Evolutionary conservation across 2,888 invertebrate genomes (phyloP).

Genomic region (Sphaerophoria taeniata): DNA sequence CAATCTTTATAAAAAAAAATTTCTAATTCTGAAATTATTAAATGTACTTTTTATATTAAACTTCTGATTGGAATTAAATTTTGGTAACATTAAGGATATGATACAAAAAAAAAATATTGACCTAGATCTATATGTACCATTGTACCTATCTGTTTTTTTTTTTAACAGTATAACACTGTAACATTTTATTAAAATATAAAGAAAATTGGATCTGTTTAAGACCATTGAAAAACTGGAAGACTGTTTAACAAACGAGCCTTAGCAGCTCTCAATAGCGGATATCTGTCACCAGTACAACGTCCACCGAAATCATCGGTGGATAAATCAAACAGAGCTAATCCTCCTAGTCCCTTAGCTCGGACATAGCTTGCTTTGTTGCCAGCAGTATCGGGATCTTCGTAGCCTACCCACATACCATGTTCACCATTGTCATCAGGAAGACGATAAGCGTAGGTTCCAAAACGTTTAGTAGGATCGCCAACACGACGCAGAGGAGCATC

Average conservation of each 20-base stretch:
- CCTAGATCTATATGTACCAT: too few species aligned
- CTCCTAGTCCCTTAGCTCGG: conserved; percentile 89
- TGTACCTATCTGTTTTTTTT: too few species aligned
- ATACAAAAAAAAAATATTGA: too few species aligned
- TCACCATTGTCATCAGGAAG: conserved; percentile 87
- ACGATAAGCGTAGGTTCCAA: conserved; percentile 91
- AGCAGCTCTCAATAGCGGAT: conserved; percentile 89
- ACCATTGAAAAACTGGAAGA: neutral
- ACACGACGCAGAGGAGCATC: conserved; percentile 88
- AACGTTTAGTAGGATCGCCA: conserved; percentile 91
- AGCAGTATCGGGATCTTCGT: conserved; percentile 92
- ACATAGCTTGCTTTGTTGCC: conserved; percentile 90
- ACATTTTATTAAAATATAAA: too few species aligned
- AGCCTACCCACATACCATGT: conserved; percentile 91
- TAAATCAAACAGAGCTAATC: conserved; percentile 90
- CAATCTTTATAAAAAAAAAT: too few species aligned
- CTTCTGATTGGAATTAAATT: too few species aligned
- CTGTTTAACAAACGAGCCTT: conserved; percentile 85
- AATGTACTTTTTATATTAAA: too few species aligned
- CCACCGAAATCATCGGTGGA: conserved; percentile 93
- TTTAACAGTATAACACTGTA: too few species aligned
- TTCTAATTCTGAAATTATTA: too few species aligned
- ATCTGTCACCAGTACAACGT: conserved; percentile 91
- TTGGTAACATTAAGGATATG: too few species aligned
- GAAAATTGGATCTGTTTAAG: neutral